These are phyloP conservation scores for Shargacucullia verbasci DNA, from an alignment of 2,888 invertebrate genomes.

Conservation along the genomic window DNA sequence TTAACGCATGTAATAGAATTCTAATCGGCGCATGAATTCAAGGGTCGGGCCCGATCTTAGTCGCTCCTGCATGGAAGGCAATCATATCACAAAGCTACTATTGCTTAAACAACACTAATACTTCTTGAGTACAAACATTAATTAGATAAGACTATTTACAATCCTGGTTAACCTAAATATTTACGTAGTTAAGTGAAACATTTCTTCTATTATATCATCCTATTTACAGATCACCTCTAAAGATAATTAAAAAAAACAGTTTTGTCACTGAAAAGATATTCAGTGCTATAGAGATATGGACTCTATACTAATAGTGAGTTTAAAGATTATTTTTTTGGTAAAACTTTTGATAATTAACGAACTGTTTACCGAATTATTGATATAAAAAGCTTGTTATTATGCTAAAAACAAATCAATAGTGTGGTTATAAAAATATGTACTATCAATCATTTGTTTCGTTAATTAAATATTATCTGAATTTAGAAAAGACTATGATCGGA, in stretches of 20 bases:
- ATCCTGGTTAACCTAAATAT: background rate
- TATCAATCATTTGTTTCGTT: background rate
- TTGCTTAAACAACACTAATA: too few relatives aligned
- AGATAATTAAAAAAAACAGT: background rate
- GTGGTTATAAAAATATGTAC: too few relatives aligned
- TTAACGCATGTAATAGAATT: too few relatives aligned
- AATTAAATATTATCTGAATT: background rate
- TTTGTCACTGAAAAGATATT: background rate
- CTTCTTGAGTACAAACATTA: too few relatives aligned
- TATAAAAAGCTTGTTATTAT: background rate
- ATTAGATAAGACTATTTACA: too few relatives aligned
- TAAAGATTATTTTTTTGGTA: slow-evolving; percentile 13
- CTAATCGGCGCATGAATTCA: too few relatives aligned
- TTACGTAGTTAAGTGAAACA: background rate
- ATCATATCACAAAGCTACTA: too few relatives aligned
- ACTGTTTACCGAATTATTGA: background rate
- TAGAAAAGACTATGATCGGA: too few relatives aligned
- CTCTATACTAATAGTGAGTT: slow-evolving; percentile 2
- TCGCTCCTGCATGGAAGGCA: too few relatives aligned
- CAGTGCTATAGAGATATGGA: slow-evolving; percentile 1
- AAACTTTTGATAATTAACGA: background rate
- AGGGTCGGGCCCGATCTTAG: too few relatives aligned
- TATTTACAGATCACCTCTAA: background rate
- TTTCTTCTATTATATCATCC: background rate
- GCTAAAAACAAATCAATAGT: slow-evolving; percentile 1